A percentile compares a stretch with the other conserved stretches of the same genome.
phyloP scores from a whole-genome alignment of 2,113 vertebrate species.

The Chloebia gouldiae region DNA sequence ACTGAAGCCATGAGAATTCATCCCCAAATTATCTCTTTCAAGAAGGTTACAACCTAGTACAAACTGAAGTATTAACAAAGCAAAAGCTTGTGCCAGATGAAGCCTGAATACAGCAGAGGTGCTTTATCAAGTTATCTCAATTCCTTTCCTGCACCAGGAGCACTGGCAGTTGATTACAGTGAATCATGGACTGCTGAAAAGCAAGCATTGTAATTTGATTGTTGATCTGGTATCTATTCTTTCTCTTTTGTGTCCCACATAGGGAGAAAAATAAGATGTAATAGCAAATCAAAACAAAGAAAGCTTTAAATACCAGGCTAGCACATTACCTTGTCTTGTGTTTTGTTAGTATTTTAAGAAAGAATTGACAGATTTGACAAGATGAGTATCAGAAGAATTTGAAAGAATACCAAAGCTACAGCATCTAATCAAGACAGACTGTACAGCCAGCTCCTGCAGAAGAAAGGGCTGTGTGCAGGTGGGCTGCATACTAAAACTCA shows the following conservation, averaged over 20 bases:
- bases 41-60: background rate
- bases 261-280: slow-evolving; percentile 22
- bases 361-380: slow-evolving; percentile 19
- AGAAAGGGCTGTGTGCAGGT: background rate
- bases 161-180: background rate
- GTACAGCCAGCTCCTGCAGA: background rate
- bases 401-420: slow-evolving; percentile 11
- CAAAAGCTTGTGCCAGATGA: background rate
- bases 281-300: slow-evolving; percentile 32
- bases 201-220: slow-evolving; percentile 25
- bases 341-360: background rate
- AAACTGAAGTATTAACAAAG: background rate
- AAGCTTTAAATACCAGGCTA: background rate
- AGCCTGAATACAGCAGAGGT: background rate
- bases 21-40: background rate
- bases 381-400: background rate
- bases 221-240: background rate
- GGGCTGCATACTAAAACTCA: slow-evolving; percentile 28
- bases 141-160: background rate
- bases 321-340: background rate
- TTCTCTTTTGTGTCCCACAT: background rate
- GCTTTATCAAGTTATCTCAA: slow-evolving; percentile 24
- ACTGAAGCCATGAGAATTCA: background rate
- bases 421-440: background rate
- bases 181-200: background rate